These are phyloP conservation scores for Cephus cinctus DNA, from an alignment of 1,140 invertebrate species.

Conservation along the genomic window DNA sequence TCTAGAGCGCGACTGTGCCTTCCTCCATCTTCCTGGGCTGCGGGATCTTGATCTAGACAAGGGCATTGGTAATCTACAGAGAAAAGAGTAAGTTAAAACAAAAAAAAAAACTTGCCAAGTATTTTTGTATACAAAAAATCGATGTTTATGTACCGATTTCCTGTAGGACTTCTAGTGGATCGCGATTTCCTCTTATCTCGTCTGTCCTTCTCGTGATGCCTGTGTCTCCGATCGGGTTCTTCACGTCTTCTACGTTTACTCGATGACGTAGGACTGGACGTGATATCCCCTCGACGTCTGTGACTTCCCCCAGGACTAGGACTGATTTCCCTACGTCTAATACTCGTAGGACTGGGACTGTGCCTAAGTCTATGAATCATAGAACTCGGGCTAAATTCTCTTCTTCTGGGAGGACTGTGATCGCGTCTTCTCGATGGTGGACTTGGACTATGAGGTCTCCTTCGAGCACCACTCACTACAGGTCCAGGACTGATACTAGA, in stretches of 20 bases:
- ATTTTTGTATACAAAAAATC: neutral
- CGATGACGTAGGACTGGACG: slow-evolving; percentile 22
- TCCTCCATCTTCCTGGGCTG: slow-evolving; percentile 47
- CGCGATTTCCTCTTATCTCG: slow-evolving; percentile 47
- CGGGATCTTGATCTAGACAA: slow-evolving; percentile 50
- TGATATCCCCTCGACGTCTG: slow-evolving; percentile 28
- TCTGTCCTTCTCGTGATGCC: slow-evolving; percentile 49
- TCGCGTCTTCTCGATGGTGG: slow-evolving; percentile 39
- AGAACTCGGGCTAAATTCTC: slow-evolving; percentile 44
- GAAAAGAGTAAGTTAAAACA: neutral
- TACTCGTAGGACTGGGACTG: slow-evolving; percentile 38
- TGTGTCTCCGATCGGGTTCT: slow-evolving; percentile 50
- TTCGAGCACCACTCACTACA: slow-evolving; percentile 21
- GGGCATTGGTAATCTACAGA: slow-evolving; percentile 33
- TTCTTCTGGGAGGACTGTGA: slow-evolving; percentile 42
- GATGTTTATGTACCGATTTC: slow-evolving; percentile 29
- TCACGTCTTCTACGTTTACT: slow-evolving; percentile 44
- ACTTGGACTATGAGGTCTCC: slow-evolving; percentile 47
- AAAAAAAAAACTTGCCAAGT: slow-evolving; percentile 2
- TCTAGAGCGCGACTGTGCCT: slow-evolving; percentile 40
- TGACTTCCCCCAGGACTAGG: slow-evolving; percentile 34
- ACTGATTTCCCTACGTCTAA: slow-evolving; percentile 39
- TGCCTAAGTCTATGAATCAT: slow-evolving; percentile 41
- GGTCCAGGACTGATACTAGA: slow-evolving; percentile 30
- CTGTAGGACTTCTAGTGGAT: slow-evolving; percentile 38